Conservation (phyloP, 2,888 invertebrate species). For the Leucozona laternaria region DNA sequence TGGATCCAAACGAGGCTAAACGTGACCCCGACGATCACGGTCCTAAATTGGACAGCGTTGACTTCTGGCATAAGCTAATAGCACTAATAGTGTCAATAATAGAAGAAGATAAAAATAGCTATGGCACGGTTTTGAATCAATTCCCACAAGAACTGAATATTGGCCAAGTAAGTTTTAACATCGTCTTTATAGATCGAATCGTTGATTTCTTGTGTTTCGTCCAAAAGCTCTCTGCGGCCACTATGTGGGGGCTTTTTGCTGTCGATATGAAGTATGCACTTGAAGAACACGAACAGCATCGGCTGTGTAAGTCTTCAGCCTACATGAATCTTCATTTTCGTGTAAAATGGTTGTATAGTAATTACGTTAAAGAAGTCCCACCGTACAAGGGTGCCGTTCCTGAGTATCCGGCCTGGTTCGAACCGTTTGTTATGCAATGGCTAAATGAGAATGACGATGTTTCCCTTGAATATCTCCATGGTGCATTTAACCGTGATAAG, state of each 20-base stretch:
- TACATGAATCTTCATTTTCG: slow-evolving; percentile 99
- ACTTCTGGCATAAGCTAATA: slow-evolving; percentile 99
- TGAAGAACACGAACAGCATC: slow-evolving; percentile 98
- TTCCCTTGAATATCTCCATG: slow-evolving; percentile 98
- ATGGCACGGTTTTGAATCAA: slow-evolving; percentile 98
- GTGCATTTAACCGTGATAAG: slow-evolving; percentile 99
- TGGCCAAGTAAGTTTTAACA: slow-evolving; percentile 88
- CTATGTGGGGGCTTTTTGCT: slow-evolving; percentile 99
- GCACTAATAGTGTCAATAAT: slow-evolving; percentile 99
- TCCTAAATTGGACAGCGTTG: slow-evolving; percentile 94
- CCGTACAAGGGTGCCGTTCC: slow-evolving; percentile 98
- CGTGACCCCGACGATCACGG: slow-evolving; percentile 94
- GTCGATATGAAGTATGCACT: slow-evolving; percentile 98
- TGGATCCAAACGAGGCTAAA: slow-evolving; percentile 95
- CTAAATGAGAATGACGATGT: slow-evolving; percentile 99
- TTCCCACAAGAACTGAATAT: slow-evolving; percentile 99
- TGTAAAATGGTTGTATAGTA: slow-evolving; percentile 98
- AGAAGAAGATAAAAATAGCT: slow-evolving; percentile 99
- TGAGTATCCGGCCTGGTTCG: slow-evolving; percentile 99
- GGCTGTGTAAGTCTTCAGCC: slow-evolving; percentile 98
- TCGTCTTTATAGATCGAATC: neutral
- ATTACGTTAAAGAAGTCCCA: slow-evolving; percentile 98
- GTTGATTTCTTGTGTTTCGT: slow-evolving; percentile 75
- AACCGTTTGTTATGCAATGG: slow-evolving; percentile 99
- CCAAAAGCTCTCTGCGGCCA: slow-evolving; percentile 95